Conservation (phyloP, 2,888 invertebrate species). For the Magallana nippona region DNA sequence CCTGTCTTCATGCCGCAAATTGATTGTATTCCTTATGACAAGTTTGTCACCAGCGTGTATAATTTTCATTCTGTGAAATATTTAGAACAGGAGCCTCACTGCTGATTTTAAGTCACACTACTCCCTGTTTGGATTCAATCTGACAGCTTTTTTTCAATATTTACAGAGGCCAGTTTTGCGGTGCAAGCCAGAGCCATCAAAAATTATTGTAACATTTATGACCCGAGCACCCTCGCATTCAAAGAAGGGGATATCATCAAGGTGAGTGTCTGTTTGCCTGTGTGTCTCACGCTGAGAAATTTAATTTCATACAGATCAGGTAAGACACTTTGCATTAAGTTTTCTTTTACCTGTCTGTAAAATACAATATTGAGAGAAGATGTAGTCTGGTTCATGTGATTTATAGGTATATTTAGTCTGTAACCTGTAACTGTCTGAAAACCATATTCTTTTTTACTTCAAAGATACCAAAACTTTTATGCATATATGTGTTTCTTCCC, state of each 20-base stretch:
- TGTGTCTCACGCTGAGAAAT: background rate
- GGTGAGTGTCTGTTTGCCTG: constrained; percentile 72
- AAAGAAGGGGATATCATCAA: constrained; percentile 80
- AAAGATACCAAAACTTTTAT: too few species aligned
- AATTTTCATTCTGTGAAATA: background rate
- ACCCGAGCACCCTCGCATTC: constrained; percentile 78
- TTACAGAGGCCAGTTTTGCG: constrained; percentile 78
- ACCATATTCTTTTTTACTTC: too few species aligned
- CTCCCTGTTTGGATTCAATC: background rate
- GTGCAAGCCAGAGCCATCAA: constrained; percentile 79
- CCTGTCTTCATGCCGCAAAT: background rate
- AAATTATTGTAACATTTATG: constrained; percentile 77
- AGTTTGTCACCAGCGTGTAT: background rate
- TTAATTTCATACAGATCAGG: background rate
- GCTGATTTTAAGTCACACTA: background rate
- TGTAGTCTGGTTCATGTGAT: too few species aligned
- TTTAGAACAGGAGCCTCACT: background rate
- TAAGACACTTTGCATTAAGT: background rate
- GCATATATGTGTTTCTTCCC: too few species aligned
- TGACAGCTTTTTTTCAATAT: background rate
- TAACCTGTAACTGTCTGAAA: too few species aligned
- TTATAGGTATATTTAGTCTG: too few species aligned
- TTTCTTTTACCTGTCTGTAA: too few species aligned
- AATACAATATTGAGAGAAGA: too few species aligned
- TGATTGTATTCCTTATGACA: background rate